phyloP scores from a whole-genome alignment of 2,113 vertebrate species.

The Hydrochoerus hydrochaeris region DNA sequence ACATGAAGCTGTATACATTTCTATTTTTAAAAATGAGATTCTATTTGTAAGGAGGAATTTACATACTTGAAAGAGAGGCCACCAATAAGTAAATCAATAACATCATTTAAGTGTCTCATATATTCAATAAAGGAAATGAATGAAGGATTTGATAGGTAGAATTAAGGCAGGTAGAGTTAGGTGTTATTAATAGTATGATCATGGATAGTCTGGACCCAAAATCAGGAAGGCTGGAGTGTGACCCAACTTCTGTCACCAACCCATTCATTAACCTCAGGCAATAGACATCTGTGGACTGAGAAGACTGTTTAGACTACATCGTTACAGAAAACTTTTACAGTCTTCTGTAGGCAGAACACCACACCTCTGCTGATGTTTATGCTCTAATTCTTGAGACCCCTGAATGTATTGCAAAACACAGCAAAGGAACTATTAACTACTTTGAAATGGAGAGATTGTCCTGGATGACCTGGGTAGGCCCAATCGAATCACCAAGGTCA shows the following conservation, averaged over 20 bases:
- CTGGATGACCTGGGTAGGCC: not conserved
- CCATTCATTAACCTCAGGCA: not conserved
- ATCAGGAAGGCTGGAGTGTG: not conserved
- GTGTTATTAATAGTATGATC: not conserved
- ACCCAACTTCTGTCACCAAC: conserved; percentile 1
- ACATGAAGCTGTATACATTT: not conserved
- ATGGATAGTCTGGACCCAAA: not conserved
- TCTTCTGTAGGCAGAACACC: not conserved
- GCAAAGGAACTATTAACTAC: not conserved
- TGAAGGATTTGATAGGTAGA: not conserved
- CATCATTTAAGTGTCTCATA: not conserved
- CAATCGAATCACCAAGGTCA: not conserved
- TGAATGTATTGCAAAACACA: not conserved
- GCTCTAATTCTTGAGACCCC: not conserved
- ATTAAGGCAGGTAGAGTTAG: not conserved
- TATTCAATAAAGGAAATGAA: not conserved
- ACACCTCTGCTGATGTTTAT: not conserved
- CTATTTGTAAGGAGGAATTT: not conserved
- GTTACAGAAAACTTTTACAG: not conserved
- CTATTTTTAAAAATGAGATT: not conserved
- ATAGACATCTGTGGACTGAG: not conserved
- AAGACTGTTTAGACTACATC: not conserved
- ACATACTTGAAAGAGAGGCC: not conserved
- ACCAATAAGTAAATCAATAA: not conserved
- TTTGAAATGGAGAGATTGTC: not conserved